Base-by-base conservation (phyloP, 2,888 invertebrate genomes). In the Helobdella robusta region DNA sequence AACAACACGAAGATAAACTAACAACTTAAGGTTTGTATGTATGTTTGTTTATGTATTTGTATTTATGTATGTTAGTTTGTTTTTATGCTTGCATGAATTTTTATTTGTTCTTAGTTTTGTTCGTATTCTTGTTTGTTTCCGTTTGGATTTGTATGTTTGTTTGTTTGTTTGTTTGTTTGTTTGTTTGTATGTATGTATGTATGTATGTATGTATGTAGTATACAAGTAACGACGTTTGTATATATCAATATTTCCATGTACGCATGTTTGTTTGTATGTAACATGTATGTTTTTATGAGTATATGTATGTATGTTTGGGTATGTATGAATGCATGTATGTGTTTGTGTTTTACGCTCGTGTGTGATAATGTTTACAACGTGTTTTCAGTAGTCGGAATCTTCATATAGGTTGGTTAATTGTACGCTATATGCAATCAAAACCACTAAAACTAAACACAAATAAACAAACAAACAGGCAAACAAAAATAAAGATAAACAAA, bases 141-240 rank as follows among this genome's bases (percentile, higher is more conserved):
- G n/a, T 40, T 11, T 40, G n/a, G 11, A n/a, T 40, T 15, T 40
- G 44, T 40, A 40, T 40, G 44, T 40, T 15, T 40, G 44, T 40
- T 15, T 40, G 44, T 40, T 15, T 40, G 44, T 40, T 15, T 40
- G 44, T 40, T 15, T 40, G 44, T 40, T 15, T 40, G 44, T 40
- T 15, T 40, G 44, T 40, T 15, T 40, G 44, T 40, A 40, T 40
- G 44, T 40, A 40, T 40, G 44, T 40, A 40, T 52, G 23, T n/a
- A 52, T 52, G 23, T 52, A 20, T 52, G 52, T 52, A 52, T 52
- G 23, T 52, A 52, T 52, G 11, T 11, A n/a, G 52, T n/a, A 52
- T 52, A 20, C 8, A n/a, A 15, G 23, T 11, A 11, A 8, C 8
- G 8, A 52, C 8, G 23, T n/a, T n/a, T 52, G 15, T 52, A 20